phyloP scores from a whole-genome alignment of 1,140 invertebrate species.

The Goniozus legneri region DNA sequence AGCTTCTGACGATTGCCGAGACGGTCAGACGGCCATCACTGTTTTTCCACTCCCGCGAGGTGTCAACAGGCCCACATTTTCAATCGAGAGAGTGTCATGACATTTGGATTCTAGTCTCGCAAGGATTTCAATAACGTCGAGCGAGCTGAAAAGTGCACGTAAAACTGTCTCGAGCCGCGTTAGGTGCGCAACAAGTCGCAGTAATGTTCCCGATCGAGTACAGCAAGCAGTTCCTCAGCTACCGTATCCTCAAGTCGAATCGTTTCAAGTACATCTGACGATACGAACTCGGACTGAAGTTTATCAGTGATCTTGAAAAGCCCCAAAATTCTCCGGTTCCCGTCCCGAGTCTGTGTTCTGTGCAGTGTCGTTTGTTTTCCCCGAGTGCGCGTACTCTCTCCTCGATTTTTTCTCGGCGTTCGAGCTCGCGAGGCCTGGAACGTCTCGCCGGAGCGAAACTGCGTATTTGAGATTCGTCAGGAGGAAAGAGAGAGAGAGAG shows the following conservation, averaged over 20 bases:
- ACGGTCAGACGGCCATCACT: too few relatives aligned
- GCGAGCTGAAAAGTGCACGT: too few relatives aligned
- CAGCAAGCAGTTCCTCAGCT: conserved; percentile 55
- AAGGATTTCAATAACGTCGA: too few relatives aligned
- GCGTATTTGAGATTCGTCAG: conserved; percentile 16
- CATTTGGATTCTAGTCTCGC: too few relatives aligned
- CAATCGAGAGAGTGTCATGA: too few relatives aligned
- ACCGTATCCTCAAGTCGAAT: conserved; percentile 54
- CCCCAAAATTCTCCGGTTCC: too few relatives aligned
- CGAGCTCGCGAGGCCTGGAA: conserved; percentile 42
- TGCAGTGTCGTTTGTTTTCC: neutral
- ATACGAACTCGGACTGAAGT: conserved; percentile 54
- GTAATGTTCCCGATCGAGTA: conserved; percentile 54
- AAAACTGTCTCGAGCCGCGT: too few relatives aligned
- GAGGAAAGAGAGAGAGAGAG: neutral
- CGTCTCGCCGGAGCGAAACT: conserved; percentile 33
- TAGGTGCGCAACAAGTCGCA: conserved; percentile 26
- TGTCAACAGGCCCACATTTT: too few relatives aligned
- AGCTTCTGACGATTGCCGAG: conserved; percentile 18
- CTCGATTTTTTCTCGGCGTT: conserved; percentile 21
- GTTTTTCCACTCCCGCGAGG: too few relatives aligned
- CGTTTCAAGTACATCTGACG: conserved; percentile 56
- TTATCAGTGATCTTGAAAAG: conserved; percentile 26
- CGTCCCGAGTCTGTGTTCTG: too few relatives aligned
- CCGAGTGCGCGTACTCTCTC: conserved; percentile 7